phyloP scores from a whole-genome alignment of 2,113 vertebrate species.

The Cyprinodon tularosa region DNA sequence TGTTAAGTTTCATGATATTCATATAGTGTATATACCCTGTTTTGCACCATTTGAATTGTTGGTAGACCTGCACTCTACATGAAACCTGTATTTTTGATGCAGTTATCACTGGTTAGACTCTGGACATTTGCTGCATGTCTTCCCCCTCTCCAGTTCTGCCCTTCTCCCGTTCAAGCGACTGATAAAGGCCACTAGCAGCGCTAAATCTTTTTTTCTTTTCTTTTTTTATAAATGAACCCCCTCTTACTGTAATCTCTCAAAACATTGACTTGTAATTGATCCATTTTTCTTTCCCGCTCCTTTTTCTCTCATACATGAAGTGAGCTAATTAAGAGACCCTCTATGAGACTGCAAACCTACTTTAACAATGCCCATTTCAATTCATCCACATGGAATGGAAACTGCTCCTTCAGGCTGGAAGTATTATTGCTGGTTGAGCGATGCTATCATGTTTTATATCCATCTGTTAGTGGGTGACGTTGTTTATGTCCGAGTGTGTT shows the following conservation, averaged over 20 bases:
- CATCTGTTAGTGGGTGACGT: constrained; percentile 40
- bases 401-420: constrained; percentile 44
- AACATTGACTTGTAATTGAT: background rate
- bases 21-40: background rate
- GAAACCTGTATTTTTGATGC: background rate
- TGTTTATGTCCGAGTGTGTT: constrained; percentile 26
- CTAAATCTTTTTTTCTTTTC: background rate
- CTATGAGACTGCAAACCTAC: constrained; percentile 41
- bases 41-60: background rate
- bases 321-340: constrained; percentile 24
- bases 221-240: background rate
- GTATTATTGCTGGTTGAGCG: constrained; percentile 48
- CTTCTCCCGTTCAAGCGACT: no score
- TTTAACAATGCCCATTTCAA: constrained; percentile 22
- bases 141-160: no score
- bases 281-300: background rate
- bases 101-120: background rate
- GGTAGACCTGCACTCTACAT: background rate
- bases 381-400: constrained; percentile 31
- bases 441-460: constrained; percentile 54
- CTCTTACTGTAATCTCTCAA: background rate
- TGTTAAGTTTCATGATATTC: background rate
- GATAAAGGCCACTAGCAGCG: no score
- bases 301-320: background rate
- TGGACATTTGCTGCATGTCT: background rate